Evolutionary conservation across 2,888 invertebrate species (phyloP).

Genomic region (Aromia moschata): DNA sequence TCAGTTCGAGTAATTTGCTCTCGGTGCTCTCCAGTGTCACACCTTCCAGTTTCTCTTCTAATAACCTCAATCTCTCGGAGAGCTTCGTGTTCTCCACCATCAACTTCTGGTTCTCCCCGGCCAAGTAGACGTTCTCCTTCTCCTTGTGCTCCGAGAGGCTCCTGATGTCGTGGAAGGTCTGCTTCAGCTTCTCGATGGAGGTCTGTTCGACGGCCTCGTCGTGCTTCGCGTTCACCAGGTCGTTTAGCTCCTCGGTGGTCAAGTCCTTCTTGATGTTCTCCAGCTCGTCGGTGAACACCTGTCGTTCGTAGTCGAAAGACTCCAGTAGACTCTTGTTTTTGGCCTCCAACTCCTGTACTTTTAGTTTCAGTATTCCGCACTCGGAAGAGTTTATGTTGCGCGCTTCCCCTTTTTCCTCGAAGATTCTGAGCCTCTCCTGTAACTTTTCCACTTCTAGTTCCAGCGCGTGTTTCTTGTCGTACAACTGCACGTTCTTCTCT

Average conservation of each 20-base stretch:
- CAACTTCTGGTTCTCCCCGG: constrained; percentile 38
- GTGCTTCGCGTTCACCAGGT: constrained; percentile 1
- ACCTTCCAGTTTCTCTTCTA: constrained; percentile 38
- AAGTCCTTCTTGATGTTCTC: constrained; percentile 30
- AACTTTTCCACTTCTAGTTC: constrained; percentile 39
- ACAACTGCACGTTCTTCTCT: constrained; percentile 28
- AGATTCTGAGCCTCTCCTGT: constrained; percentile 38
- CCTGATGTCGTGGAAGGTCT: constrained; percentile 27
- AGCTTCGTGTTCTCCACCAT: constrained; percentile 35
- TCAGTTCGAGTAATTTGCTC: constrained; percentile 40
- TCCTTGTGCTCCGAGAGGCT: constrained; percentile 32
- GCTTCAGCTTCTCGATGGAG: constrained; percentile 14
- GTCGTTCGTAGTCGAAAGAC: constrained; percentile 38
- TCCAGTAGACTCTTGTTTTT: constrained; percentile 38
- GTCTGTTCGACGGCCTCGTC: not conserved
- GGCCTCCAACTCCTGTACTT: constrained; percentile 42
- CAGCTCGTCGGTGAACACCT: constrained; percentile 29
- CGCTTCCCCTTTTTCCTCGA: constrained; percentile 41
- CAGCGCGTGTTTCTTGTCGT: constrained; percentile 35
- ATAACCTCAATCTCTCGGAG: constrained; percentile 30
- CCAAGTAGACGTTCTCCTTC: constrained; percentile 34
- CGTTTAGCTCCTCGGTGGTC: constrained; percentile 3
- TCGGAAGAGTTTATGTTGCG: constrained; percentile 40
- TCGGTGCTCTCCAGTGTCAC: constrained; percentile 37
- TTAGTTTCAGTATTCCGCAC: constrained; percentile 39